These are phyloP conservation scores for Zygothrica quintamaculata DNA, from an alignment of 2,888 invertebrate genomes.

Conservation along the genomic window DNA sequence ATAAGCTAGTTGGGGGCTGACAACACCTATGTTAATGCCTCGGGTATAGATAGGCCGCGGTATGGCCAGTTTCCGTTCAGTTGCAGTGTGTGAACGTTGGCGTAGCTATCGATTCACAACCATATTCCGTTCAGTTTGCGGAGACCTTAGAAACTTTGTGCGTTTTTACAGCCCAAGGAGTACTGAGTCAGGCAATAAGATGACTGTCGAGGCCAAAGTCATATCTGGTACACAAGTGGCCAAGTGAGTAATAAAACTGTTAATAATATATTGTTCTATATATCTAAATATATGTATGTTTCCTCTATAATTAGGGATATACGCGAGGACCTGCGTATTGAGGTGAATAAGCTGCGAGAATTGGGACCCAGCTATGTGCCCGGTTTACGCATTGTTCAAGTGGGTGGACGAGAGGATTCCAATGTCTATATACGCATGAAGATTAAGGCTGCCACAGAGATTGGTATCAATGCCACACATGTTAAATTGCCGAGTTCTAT, in stretches of 20 bases:
- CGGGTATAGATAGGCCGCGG: constrained; percentile 63
- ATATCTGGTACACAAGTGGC: constrained; percentile 89
- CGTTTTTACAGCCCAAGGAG: constrained; percentile 54
- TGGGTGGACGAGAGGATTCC: constrained; percentile 97
- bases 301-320: constrained; percentile 87
- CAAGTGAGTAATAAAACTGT: constrained; percentile 87
- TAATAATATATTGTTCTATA: too few species aligned
- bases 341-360: constrained; percentile 87
- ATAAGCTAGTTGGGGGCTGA: constrained; percentile 45
- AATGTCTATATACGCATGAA: constrained; percentile 99
- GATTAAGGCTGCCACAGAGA: constrained; percentile 94
- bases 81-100: constrained; percentile 63
- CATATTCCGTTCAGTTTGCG: constrained; percentile 17
- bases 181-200: constrained; percentile 46
- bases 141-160: constrained; percentile 35
- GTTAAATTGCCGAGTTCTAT: constrained; percentile 91
- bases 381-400: constrained; percentile 96
- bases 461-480: constrained; percentile 94
- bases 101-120: constrained; percentile 40
- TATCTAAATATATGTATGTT: not conserved
- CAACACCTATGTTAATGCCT: constrained; percentile 16
- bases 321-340: constrained; percentile 87
- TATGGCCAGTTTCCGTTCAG: constrained; percentile 42
- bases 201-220: constrained; percentile 83
- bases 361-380: constrained; percentile 88